phyloP scores from a whole-genome alignment of 2,888 invertebrate genomes.

The Entomobrya proxima region DNA sequence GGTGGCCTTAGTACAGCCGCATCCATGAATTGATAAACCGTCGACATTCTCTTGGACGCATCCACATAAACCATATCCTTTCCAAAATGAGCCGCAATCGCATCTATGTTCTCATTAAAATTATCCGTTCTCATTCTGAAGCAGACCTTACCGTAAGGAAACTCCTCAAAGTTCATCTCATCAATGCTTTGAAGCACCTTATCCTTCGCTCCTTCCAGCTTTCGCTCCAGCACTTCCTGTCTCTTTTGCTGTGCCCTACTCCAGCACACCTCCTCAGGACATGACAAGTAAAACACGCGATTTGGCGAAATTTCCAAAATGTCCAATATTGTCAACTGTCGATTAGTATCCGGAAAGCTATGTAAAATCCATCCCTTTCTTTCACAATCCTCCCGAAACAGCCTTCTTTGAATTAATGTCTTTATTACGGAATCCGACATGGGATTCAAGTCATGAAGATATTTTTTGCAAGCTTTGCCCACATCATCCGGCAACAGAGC shows the following conservation, averaged over 20 bases:
- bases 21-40: constrained; percentile 69
- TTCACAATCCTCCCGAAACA: constrained; percentile 64
- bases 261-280: constrained; percentile 57
- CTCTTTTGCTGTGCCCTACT: constrained; percentile 52
- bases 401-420: constrained; percentile 62
- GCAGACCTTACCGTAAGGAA: constrained; percentile 68
- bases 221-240: constrained; percentile 53
- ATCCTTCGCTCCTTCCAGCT: constrained; percentile 31
- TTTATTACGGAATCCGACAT: constrained; percentile 67
- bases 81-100: constrained; percentile 64
- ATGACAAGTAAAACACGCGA: constrained; percentile 68
- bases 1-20: constrained; percentile 69
- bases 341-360: constrained; percentile 71
- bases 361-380: constrained; percentile 73
- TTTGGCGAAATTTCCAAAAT: constrained; percentile 63
- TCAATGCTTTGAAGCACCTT: not conserved
- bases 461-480: constrained; percentile 62
- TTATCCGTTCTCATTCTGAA: constrained; percentile 52
- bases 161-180: constrained; percentile 38
- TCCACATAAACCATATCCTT: constrained; percentile 70
- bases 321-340: constrained; percentile 68
- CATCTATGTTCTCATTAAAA: constrained; percentile 59
- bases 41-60: constrained; percentile 55
- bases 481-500: constrained; percentile 57
- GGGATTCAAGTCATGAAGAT: constrained; percentile 66